Conservation (phyloP, 2,113 vertebrate species). For the Loxodonta africana region DNA sequence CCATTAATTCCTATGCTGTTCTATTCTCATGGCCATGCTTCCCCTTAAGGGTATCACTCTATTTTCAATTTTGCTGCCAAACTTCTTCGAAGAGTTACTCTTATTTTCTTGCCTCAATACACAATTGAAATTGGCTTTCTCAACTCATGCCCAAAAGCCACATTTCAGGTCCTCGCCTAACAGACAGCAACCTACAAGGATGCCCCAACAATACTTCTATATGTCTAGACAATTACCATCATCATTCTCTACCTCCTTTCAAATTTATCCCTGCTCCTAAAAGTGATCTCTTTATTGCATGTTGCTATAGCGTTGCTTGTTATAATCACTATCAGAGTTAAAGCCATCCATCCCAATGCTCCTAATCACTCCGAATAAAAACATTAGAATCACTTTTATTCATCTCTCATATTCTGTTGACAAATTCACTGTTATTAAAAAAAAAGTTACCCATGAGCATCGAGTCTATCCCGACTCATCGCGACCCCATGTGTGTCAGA, state of each 20-base stretch:
- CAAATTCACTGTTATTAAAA: background rate
- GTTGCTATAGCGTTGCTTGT: background rate
- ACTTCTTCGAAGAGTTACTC: background rate
- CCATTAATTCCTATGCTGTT: background rate
- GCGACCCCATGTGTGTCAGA: background rate
- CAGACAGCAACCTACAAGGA: background rate
- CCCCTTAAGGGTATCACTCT: background rate
- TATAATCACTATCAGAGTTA: background rate
- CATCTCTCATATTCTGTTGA: background rate
- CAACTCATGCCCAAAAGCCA: background rate
- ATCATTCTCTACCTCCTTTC: background rate
- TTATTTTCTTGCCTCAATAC: background rate
- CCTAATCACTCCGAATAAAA: background rate
- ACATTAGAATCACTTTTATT: background rate
- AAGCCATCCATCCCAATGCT: background rate
- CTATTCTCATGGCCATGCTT: background rate
- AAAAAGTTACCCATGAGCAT: background rate
- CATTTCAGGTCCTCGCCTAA: background rate
- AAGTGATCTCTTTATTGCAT: background rate
- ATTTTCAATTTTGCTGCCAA: background rate
- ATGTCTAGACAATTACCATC: background rate
- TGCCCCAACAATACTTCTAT: background rate
- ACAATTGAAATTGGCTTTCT: background rate
- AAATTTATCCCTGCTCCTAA: background rate
- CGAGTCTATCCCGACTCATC: background rate